These are phyloP conservation scores for Passerculus sandwichensis DNA, from an alignment of 2,797 vertebrate genomes.

Conservation along the genomic window DNA sequence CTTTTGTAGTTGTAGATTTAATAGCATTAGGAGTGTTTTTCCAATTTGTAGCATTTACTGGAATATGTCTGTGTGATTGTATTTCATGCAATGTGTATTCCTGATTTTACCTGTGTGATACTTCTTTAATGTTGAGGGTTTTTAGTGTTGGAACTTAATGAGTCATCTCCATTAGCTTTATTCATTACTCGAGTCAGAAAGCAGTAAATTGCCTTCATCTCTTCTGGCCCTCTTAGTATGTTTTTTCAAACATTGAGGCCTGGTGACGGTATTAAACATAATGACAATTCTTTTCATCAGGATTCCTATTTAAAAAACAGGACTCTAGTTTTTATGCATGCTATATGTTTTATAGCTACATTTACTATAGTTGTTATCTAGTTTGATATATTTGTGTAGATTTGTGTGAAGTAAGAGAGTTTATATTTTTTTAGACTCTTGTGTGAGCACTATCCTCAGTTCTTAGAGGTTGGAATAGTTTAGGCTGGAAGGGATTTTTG, in stretches of 20 bases:
- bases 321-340: background rate
- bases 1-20: background rate
- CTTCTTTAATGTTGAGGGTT: background rate
- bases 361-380: background rate
- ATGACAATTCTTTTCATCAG: background rate
- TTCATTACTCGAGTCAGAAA: background rate
- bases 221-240: background rate
- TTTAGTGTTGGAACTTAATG: background rate
- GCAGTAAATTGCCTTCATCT: background rate
- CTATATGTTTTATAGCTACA: background rate
- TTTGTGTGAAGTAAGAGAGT: background rate
- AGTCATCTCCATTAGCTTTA: background rate
- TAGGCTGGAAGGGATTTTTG: background rate
- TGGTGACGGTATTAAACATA: background rate
- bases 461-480: background rate
- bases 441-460: accelerated
- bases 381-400: background rate
- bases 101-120: background rate
- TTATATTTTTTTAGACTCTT: background rate
- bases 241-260: background rate
- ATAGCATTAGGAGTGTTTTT: background rate
- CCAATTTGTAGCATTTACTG: background rate
- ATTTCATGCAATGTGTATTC: background rate
- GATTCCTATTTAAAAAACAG: background rate
- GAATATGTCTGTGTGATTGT: background rate